These are phyloP conservation scores for Sarotherodon lohbergeri DNA, from an alignment of 2,113 vertebrate species.

Conservation along the genomic window DNA sequence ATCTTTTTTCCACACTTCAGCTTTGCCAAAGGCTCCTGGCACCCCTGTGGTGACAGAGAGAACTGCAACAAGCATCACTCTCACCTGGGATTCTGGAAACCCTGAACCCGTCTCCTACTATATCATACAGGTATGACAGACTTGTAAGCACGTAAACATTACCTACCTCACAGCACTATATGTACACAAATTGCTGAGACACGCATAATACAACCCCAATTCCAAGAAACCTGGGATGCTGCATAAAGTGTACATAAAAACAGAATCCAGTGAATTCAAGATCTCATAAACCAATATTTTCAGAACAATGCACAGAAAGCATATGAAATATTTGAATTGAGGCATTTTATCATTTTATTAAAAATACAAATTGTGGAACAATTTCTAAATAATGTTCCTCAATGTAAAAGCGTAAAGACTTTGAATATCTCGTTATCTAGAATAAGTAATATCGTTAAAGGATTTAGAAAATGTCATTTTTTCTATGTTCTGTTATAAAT, in stretches of 20 bases:
- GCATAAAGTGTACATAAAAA: background rate
- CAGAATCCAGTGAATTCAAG: background rate
- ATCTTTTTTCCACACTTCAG: constrained; percentile 53
- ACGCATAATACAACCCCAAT: background rate
- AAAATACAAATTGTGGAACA: background rate
- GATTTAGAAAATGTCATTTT: background rate
- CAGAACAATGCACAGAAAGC: background rate
- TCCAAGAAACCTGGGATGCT: background rate
- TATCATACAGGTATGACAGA: constrained; percentile 73
- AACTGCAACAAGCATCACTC: constrained; percentile 95
- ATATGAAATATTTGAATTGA: background rate
- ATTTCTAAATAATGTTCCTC: background rate
- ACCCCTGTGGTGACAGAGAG: constrained; percentile 91
- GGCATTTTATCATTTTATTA: background rate
- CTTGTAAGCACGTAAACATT: background rate
- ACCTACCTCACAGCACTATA: background rate
- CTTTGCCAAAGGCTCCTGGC: constrained; percentile 92
- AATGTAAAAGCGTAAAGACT: background rate
- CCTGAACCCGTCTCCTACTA: constrained; percentile 97
- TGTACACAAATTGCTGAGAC: background rate
- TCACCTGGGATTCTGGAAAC: constrained; percentile 99
- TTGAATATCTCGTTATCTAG: background rate
- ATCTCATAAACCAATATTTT: background rate
- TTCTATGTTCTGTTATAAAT: background rate
- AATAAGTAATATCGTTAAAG: background rate